Evolutionary conservation across 30 jellyfish, hydroid and myxozoan genomes (phyloP).

Genomic region (Hydra vulgaris): DNA sequence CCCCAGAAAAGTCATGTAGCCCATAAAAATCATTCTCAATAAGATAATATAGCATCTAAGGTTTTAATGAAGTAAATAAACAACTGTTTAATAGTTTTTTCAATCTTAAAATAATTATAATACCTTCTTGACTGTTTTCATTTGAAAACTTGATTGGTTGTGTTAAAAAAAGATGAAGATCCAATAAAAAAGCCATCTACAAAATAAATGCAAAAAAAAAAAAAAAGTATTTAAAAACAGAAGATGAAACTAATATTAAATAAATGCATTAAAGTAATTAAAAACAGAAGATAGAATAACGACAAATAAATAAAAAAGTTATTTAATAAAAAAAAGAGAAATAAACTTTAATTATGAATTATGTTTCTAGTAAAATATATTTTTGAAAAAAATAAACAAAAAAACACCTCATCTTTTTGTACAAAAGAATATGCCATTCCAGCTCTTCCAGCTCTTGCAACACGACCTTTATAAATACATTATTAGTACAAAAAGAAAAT

Average conservation of each 20-base stretch:
- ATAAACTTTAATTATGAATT: too few relatives aligned
- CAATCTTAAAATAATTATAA: too few relatives aligned
- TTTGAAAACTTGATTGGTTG: conserved; percentile 46
- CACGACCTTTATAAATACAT: conserved; percentile 62
- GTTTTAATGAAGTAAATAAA: too few relatives aligned
- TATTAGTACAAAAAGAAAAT: not conserved
- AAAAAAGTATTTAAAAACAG: too few relatives aligned
- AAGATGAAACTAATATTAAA: too few relatives aligned
- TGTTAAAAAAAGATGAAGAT: conserved; percentile 68
- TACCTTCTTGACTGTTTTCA: not conserved
- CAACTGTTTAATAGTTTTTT: too few relatives aligned
- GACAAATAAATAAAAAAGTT: not conserved
- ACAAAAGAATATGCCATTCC: conserved; percentile 92
- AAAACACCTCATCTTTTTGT: conserved; percentile 64
- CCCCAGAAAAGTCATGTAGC: too few relatives aligned
- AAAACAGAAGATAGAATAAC: not conserved
- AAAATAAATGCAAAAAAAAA: conserved; percentile 3
- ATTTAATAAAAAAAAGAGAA: too few relatives aligned
- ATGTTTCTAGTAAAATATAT: too few relatives aligned
- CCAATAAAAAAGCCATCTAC: conserved; percentile 81
- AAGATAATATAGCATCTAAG: too few relatives aligned
- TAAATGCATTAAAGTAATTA: not conserved
- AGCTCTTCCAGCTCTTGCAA: conserved; percentile 92
- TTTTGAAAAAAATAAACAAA: not conserved
- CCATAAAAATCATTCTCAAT: too few relatives aligned